Percentiles rank a stretch among this genome's conserved stretches.
These are phyloP conservation scores for Cybosia mesomella DNA, from an alignment of 2,888 invertebrate species.

Conservation along the genomic window DNA sequence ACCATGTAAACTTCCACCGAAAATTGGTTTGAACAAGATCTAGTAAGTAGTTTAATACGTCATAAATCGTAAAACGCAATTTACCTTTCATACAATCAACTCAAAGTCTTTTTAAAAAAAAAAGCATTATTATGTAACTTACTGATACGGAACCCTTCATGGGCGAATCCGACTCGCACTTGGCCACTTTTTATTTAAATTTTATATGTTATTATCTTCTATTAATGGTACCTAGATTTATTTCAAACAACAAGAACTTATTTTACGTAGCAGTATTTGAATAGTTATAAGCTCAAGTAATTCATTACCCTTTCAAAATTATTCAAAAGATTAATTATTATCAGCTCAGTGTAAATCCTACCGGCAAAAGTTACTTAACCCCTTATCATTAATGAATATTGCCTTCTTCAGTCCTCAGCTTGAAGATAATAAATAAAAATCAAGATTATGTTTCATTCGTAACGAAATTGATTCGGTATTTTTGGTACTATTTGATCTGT, in stretches of 20 bases:
- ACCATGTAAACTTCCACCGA: too few species aligned
- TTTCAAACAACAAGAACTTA: neutral
- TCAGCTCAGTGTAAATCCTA: slow-evolving; percentile 15
- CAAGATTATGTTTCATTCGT: slow-evolving; percentile 24
- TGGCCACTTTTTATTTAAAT: too few species aligned
- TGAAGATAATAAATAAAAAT: slow-evolving; percentile 42
- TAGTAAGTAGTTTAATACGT: too few species aligned
- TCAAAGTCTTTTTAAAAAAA: too few species aligned
- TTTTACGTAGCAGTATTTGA: neutral
- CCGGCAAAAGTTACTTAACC: slow-evolving; percentile 22
- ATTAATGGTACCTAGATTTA: neutral
- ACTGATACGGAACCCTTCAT: too few species aligned
- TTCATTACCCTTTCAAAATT: neutral
- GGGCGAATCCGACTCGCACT: too few species aligned
- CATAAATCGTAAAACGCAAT: too few species aligned
- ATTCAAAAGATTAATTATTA: slow-evolving; percentile 5
- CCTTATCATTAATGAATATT: slow-evolving; percentile 28
- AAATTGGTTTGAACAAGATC: too few species aligned
- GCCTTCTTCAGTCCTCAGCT: slow-evolving; percentile 17
- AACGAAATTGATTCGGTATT: slow-evolving; percentile 40
- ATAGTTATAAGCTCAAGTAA: slow-evolving; percentile 2
- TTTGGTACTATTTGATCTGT: slow-evolving; percentile 36
- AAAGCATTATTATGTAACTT: too few species aligned
- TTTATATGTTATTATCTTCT: too few species aligned
- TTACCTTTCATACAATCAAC: too few species aligned